Evolutionary conservation across 2,888 invertebrate genomes (phyloP).

Genomic region (Polia nebulosa): DNA sequence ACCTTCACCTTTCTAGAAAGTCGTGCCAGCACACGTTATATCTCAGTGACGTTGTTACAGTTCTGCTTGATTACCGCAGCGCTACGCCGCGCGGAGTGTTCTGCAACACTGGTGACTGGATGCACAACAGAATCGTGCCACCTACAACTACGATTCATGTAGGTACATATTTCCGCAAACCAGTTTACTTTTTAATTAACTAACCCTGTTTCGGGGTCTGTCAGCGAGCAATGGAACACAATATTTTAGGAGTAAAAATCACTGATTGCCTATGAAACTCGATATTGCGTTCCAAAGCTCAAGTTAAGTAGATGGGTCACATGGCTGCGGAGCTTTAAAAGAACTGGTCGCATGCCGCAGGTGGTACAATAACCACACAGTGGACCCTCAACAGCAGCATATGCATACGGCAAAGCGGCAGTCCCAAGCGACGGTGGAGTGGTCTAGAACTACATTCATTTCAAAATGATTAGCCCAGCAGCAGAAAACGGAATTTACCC

Average conservation of each 20-base stretch:
- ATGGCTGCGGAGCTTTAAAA: not conserved
- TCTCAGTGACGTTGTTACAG: constrained; percentile 5
- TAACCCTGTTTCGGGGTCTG: not conserved
- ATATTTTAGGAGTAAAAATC: not conserved
- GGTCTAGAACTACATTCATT: not conserved
- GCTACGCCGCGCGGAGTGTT: constrained; percentile 35
- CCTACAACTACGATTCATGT: not conserved
- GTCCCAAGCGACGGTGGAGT: too few relatives aligned
- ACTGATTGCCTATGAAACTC: not conserved
- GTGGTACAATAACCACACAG: too few relatives aligned
- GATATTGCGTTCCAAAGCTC: not conserved
- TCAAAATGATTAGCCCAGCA: too few relatives aligned
- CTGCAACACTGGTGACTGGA: constrained; percentile 35
- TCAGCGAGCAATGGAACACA: not conserved
- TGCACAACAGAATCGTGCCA: constrained; percentile 18
- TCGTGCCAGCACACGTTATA: constrained; percentile 1
- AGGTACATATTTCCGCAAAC: constrained; percentile 10
- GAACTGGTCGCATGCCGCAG: too few relatives aligned
- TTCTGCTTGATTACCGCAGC: constrained; percentile 36
- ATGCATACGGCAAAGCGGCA: too few relatives aligned
- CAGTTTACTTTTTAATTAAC: constrained; percentile 2
- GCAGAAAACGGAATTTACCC: too few relatives aligned
- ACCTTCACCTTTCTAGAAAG: not conserved
- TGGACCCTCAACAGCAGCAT: too few relatives aligned
- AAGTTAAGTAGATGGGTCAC: not conserved